Conservation (phyloP, 2,113 vertebrate genomes). For the Neogale vison region DNA sequence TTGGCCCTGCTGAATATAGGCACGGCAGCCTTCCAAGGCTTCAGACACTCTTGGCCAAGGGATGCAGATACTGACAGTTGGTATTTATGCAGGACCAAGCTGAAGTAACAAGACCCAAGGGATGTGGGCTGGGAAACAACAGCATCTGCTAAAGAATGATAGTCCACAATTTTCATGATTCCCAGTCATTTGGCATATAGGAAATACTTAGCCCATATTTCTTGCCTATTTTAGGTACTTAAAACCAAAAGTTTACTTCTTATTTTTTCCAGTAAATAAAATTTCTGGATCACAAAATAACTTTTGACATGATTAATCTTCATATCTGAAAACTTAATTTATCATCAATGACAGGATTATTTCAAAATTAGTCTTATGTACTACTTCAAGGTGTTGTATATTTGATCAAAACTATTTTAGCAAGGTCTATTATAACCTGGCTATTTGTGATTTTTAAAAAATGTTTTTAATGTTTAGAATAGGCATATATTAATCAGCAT, state of each 20-base stretch:
- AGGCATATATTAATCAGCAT: background rate
- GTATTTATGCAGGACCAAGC: background rate
- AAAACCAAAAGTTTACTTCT: background rate
- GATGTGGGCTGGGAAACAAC: background rate
- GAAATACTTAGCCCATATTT: background rate
- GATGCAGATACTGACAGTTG: background rate
- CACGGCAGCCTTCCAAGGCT: background rate
- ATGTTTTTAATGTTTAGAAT: background rate
- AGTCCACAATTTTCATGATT: background rate
- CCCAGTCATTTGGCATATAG: background rate
- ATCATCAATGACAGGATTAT: background rate
- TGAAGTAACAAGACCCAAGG: background rate
- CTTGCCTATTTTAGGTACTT: background rate
- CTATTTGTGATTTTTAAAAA: background rate
- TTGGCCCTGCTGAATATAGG: background rate
- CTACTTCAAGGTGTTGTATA: background rate
- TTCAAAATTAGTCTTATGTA: slow-evolving; percentile 34
- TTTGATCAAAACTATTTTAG: slow-evolving; percentile 31
- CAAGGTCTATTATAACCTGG: background rate
- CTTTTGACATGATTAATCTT: slow-evolving; percentile 29
- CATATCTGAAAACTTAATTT: background rate
- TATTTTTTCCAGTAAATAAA: background rate
- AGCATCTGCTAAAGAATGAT: background rate
- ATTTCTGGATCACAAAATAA: background rate
- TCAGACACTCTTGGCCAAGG: background rate